Base-by-base conservation (phyloP, 2,888 invertebrate species). In the Rotaria sp. region DNA sequence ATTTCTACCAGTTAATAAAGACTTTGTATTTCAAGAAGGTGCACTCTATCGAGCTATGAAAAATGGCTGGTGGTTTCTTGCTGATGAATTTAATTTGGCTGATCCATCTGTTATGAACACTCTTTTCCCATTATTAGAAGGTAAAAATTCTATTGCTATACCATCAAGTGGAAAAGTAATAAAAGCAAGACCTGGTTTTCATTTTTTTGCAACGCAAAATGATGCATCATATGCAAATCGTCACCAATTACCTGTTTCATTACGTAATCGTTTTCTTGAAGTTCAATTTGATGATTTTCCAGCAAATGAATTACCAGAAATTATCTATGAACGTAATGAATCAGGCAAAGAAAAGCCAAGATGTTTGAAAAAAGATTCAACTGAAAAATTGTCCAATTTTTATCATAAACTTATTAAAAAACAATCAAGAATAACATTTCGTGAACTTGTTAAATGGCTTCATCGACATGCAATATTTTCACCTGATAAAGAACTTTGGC, bases 221-320 rank as follows among this genome's bases (percentile, higher is more conserved):
- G 75, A 75, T 26, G 38, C 75, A 4, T 75, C 75, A 0, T 75
- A 75, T 45, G 75, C 75, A 3, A 75, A 75, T 75, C 75, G 75
- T 4, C 75, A 75, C 24, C 75, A 45, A 11, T 26, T 75, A 10
- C 75, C 75, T 10, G 75, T 45, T 13, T 75, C 75, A 26, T 45
- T 75, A 8, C 75, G 75, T 26, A 75, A 75, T 75, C 75, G 75
- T 75, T 75, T 75, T 75, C 75, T 75, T 41, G 75, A 75, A 41
- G 24, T 75, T 4, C 75, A 41, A 41, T 75, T 75, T 41, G 26
- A 5, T 26, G 75, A 75, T 24, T 75, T 75, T 41, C 75, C 75
- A 8, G 45, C 2, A 10, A 13, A 75, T 75, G 75, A 75, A 45
- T 21, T 75, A 26, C 2, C 75, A 24, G 24, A 75, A 41, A 75